These are phyloP conservation scores for Athene cunicularia DNA, from an alignment of 2,113 vertebrate species.

Conservation along the genomic window DNA sequence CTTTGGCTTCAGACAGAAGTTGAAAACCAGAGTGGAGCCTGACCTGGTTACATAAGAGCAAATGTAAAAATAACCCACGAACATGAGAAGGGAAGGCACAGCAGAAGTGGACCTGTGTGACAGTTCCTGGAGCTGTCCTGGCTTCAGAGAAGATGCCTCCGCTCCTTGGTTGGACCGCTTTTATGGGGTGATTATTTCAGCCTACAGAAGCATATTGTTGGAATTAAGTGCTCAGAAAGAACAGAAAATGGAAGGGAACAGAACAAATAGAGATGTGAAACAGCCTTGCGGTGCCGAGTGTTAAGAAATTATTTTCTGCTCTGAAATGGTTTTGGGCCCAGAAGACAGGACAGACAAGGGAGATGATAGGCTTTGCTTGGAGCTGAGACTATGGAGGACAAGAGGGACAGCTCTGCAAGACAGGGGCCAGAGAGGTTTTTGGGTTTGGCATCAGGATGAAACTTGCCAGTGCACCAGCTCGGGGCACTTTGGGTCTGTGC, in stretches of 20 bases:
- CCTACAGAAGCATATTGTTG: not conserved
- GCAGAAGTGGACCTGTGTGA: not conserved
- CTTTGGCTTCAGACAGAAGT: not conserved
- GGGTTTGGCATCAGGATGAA: not conserved
- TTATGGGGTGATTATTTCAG: not conserved
- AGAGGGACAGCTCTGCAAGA: not conserved
- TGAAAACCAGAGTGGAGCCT: conserved; percentile 31
- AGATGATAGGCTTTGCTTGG: not conserved
- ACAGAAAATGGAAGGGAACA: not conserved
- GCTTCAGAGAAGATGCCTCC: not conserved
- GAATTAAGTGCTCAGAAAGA: not conserved
- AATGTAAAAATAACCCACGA: conserved; percentile 18
- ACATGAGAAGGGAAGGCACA: not conserved
- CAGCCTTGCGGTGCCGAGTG: fast-evolving
- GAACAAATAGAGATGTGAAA: not conserved
- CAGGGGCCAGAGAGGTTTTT: not conserved
- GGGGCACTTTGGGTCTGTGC: fast-evolving
- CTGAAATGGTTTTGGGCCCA: not conserved
- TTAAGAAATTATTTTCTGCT: not conserved
- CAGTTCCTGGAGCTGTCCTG: not conserved
- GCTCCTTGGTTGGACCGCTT: not conserved
- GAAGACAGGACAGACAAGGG: not conserved
- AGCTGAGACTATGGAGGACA: not conserved
- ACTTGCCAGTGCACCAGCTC: fast-evolving
- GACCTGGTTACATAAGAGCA: conserved; percentile 44